phyloP scores from a whole-genome alignment of 92 coral and sea anemone species.

The Heliopora coerulea region DNA sequence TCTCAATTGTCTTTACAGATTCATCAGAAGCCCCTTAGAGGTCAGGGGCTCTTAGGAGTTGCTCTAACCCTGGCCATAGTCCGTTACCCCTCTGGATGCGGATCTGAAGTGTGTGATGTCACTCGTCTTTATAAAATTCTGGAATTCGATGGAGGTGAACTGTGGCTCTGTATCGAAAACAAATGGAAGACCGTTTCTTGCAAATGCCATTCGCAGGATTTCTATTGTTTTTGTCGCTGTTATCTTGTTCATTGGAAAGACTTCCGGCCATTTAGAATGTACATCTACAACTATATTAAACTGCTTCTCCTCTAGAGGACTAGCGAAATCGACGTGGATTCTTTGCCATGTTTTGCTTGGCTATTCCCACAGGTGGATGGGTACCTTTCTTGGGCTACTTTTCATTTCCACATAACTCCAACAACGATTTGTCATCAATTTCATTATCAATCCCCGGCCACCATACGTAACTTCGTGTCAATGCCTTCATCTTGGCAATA shows the following conservation, averaged over 20 bases:
- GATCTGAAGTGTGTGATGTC: too few species aligned
- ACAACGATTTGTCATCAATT: background rate
- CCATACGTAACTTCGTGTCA: background rate
- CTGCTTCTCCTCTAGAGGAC: background rate
- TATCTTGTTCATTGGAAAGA: background rate
- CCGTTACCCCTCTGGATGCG: too few species aligned
- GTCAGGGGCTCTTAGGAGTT: too few species aligned
- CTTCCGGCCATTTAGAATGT: background rate
- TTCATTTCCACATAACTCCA: background rate
- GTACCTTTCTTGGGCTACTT: background rate
- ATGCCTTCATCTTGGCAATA: constrained; percentile 43
- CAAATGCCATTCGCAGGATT: too few species aligned
- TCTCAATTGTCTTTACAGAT: too few species aligned
- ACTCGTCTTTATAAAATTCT: too few species aligned
- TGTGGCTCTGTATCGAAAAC: too few species aligned
- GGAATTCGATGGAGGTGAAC: too few species aligned
- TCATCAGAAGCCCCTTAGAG: too few species aligned
- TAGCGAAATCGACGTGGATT: background rate
- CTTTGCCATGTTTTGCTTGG: background rate
- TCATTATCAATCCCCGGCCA: background rate
- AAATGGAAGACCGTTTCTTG: too few species aligned
- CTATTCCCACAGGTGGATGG: background rate
- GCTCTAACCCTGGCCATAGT: too few species aligned
- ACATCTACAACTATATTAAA: background rate
- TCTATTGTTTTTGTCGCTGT: constrained; percentile 2